Percentiles rank a stretch among this genome's conserved stretches.
Conservation (phyloP, 53 echinoderm and acorn worm genomes). For the Patiria pectinifera region DNA sequence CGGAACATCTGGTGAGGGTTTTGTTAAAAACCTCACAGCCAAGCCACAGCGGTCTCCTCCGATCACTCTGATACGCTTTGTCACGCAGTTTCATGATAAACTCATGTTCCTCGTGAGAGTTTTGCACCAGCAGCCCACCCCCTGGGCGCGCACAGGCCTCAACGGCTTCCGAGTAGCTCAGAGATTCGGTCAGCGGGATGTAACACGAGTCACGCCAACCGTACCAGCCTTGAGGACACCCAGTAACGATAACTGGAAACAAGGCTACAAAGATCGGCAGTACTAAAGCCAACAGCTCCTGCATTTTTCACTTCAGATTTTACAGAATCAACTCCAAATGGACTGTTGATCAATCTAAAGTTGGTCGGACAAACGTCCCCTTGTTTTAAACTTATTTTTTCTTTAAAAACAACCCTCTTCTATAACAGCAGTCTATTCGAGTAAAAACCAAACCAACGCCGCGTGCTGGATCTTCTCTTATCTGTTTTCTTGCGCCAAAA, state of each 20-base stretch:
- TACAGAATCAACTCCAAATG: too few relatives aligned
- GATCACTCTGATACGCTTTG: too few relatives aligned
- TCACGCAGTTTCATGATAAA: not conserved
- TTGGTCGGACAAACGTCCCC: too few relatives aligned
- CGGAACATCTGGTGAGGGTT: not conserved
- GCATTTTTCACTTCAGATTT: not conserved
- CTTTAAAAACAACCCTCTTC: too few relatives aligned
- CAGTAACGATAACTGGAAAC: not conserved
- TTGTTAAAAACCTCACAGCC: not conserved
- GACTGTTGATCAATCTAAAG: too few relatives aligned
- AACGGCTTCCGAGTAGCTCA: not conserved
- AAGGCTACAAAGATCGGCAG: not conserved
- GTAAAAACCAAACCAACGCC: too few relatives aligned
- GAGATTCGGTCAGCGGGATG: not conserved
- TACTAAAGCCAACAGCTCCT: not conserved
- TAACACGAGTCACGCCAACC: conserved; percentile 39
- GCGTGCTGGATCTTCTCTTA: too few relatives aligned
- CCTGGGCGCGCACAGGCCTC: not conserved
- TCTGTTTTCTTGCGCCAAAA: too few relatives aligned
- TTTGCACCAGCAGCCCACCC: not conserved
- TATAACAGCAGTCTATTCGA: too few relatives aligned
- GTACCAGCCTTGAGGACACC: not conserved
- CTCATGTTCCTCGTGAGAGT: conserved; percentile 11
- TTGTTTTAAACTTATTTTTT: too few relatives aligned
- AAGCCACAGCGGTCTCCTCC: not conserved